Base-by-base conservation (phyloP, 2,888 invertebrate species). In the Synergus umbraculus region DNA sequence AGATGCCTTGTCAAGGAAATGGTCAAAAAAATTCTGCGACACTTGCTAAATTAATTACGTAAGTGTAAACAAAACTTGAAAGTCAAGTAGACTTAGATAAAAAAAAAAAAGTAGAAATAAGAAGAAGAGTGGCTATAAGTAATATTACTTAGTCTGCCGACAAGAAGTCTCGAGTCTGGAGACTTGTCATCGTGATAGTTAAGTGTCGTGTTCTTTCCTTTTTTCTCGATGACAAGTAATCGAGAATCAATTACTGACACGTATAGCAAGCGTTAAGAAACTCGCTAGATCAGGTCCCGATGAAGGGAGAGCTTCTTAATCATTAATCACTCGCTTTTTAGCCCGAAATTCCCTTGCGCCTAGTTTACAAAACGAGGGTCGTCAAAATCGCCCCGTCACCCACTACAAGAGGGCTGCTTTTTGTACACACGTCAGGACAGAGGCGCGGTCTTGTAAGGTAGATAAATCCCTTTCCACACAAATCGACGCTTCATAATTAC, bases 321-420 rank as follows among this genome's bases (percentile, higher is more conserved):
- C 92, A 92, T 92, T 91, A 92, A 92, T 92, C 92, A 91, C 89
- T 84, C 82, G 89, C 89, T 90, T 91, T 91, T 92, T 92, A 91
- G 89, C 88, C 86, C 81, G 88, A 89, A 91, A 91, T 90, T 90
- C 91, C 91, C 90, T 91, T 88, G 91, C 89, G 91, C 88, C 90
- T 90, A 90, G 89, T 91, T 91, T 90, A 89, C 90, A 89, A 86
- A 88, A 89, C 87, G 88, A 89, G 90, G 89, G 91, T 90, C 87
- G 88, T 84, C 84, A 86, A 88, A 90, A 89, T 86, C 87, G 91
- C 90, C 87, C 86, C 87, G 91, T 91, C 91, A 91, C 88, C 88
- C 86, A 86, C 85, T 86, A 87, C 88, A 86, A 85, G 87, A 88
- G 90, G 87, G 87, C 85, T 83, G 88, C 81, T 86, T 86, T 86